These are phyloP conservation scores for Crenuchus spilurus DNA, from an alignment of 2,797 vertebrate species.

Conservation along the genomic window DNA sequence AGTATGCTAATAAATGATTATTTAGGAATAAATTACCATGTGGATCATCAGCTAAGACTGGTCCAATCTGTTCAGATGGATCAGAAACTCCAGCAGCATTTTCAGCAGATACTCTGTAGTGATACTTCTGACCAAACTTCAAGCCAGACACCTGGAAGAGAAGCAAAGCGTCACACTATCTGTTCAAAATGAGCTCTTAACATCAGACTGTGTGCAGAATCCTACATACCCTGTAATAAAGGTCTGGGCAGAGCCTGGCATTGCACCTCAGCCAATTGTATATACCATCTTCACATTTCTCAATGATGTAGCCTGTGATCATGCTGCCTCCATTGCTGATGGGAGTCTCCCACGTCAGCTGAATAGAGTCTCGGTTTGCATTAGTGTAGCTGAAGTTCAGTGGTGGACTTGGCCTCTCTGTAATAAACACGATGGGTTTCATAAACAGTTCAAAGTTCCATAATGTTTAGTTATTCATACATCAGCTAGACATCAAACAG, in stretches of 20 bases:
- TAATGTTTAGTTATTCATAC: background rate
- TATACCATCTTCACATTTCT: slow-evolving; percentile 88
- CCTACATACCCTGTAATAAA: slow-evolving; percentile 85
- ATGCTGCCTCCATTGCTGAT: slow-evolving; percentile 91
- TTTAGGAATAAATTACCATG: slow-evolving; percentile 73
- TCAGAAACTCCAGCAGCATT: slow-evolving; percentile 95
- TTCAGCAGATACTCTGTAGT: slow-evolving; percentile 93
- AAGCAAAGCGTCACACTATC: background rate
- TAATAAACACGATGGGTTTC: slow-evolving; percentile 43
- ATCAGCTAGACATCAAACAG: slow-evolving; percentile 11
- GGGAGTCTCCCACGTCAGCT: slow-evolving; percentile 94
- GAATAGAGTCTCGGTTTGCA: slow-evolving; percentile 87
- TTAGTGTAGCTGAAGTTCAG: slow-evolving; percentile 87
- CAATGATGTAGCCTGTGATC: slow-evolving; percentile 92
- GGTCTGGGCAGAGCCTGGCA: slow-evolving; percentile 85
- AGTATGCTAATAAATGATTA: too few relatives aligned
- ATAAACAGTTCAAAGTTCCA: too few relatives aligned
- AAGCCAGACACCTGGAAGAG: slow-evolving; percentile 86
- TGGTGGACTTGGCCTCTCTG: slow-evolving; percentile 94
- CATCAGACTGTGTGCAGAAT: background rate
- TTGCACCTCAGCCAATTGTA: slow-evolving; percentile 96
- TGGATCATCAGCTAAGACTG: slow-evolving; percentile 90
- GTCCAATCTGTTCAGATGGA: slow-evolving; percentile 89
- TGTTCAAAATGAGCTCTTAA: background rate
- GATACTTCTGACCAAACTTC: slow-evolving; percentile 87